These are phyloP conservation scores for Mionectes macconnelli DNA, from an alignment of 2,113 vertebrate species.

Conservation along the genomic window DNA sequence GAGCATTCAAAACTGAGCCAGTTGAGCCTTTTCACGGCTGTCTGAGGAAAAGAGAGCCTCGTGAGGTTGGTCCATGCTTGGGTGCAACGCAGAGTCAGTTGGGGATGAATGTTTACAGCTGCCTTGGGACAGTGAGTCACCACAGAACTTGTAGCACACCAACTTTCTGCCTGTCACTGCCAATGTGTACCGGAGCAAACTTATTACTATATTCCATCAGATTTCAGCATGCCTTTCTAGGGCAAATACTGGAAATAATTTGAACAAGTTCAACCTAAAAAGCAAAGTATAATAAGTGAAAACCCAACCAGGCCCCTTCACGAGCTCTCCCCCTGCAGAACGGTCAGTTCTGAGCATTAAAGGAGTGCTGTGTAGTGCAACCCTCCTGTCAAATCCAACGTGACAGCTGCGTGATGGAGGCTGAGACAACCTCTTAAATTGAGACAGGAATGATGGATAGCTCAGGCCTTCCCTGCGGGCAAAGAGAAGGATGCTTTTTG, in stretches of 20 bases:
- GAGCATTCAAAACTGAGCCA: background rate
- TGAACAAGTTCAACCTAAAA: slow-evolving; percentile 2
- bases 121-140: background rate
- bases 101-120: rapidly evolving
- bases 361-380: background rate
- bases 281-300: background rate
- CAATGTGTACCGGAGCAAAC: background rate
- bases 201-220: background rate
- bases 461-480: slow-evolving; percentile 41
- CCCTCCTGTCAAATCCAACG: background rate
- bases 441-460: slow-evolving; percentile 10
- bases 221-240: slow-evolving; percentile 10
- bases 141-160: background rate
- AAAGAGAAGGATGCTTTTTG: slow-evolving; percentile 31
- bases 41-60: background rate
- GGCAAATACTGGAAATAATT: slow-evolving; percentile 13
- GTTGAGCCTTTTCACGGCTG: background rate
- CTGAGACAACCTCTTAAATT: slow-evolving; percentile 28
- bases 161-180: background rate
- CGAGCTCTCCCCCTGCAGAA: background rate
- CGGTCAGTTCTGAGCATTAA: slow-evolving; percentile 15
- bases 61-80: rapidly evolving
- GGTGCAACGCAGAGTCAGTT: background rate
- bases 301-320: background rate
- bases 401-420: background rate